Conservation (phyloP, 2,888 invertebrate genomes). For the Pseudolycoriella hygida region DNA sequence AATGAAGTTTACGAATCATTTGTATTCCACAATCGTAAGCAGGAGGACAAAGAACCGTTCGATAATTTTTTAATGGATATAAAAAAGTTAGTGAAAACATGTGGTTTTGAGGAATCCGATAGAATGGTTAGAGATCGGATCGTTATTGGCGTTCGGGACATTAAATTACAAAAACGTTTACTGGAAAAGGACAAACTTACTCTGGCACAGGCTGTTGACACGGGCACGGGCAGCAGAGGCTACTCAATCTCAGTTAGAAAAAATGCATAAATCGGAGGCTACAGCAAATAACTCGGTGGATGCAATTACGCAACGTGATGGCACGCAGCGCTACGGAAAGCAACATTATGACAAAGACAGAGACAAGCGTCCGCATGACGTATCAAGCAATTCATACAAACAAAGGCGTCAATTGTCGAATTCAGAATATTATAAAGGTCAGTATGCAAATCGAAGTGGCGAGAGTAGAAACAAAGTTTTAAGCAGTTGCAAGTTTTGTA, state of each 20-base stretch:
- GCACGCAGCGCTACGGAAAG: too few relatives aligned
- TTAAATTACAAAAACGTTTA: constrained; percentile 12
- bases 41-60: constrained; percentile 15
- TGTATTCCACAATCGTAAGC: constrained; percentile 14
- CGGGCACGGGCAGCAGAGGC: background rate
- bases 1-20: constrained; percentile 13
- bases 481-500: background rate
- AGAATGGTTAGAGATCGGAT: constrained; percentile 15
- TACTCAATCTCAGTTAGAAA: background rate
- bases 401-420: too few relatives aligned
- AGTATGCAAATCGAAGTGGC: too few relatives aligned
- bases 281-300: too few relatives aligned
- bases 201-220: background rate
- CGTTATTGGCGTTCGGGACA: constrained; percentile 14
- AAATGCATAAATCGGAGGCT: background rate
- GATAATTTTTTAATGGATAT: constrained; percentile 16
- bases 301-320: too few relatives aligned
- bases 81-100: constrained; percentile 14
- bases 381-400: too few relatives aligned
- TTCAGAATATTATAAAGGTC: too few relatives aligned
- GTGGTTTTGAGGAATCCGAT: constrained; percentile 13
- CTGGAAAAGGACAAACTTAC: constrained; percentile 9
- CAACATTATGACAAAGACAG: background rate
- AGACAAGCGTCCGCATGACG: too few relatives aligned
- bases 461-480: background rate